phyloP scores from a whole-genome alignment of 1,140 invertebrate species.

The Lamellibrachia luymesi region DNA sequence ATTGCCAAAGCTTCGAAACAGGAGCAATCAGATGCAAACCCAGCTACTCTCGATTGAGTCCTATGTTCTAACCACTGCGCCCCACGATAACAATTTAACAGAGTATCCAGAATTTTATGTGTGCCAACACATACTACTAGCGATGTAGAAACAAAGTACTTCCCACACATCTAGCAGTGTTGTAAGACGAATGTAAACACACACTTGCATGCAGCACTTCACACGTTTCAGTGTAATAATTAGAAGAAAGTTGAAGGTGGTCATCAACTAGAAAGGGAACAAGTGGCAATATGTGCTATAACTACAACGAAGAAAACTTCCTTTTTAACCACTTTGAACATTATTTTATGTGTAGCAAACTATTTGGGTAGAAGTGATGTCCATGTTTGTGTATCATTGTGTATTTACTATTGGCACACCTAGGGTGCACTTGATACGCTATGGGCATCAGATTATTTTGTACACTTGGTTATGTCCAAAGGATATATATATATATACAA shows the following conservation, averaged over 20 bases:
- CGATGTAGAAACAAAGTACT: too few species aligned
- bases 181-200: too few species aligned
- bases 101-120: background rate
- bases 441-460: background rate
- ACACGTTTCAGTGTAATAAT: too few species aligned
- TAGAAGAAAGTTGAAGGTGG: too few species aligned
- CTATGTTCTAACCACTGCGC: too few species aligned
- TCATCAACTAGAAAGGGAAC: too few species aligned
- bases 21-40: too few species aligned
- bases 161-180: too few species aligned
- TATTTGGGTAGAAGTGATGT: background rate
- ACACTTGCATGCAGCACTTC: too few species aligned
- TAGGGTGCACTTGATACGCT: background rate
- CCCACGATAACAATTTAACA: background rate
- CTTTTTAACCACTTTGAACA: background rate
- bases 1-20: too few species aligned
- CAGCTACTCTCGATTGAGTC: too few species aligned
- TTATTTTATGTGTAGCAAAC: background rate
- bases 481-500: background rate
- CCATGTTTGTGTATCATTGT: background rate
- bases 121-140: background rate
- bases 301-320: background rate
- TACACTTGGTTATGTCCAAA: background rate
- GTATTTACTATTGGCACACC: background rate
- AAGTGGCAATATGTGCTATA: background rate